Evolutionary conservation across 2,888 invertebrate genomes (phyloP), one percentile per base, ranked within the genome.

Genomic region (Gymnosoma rotundatum): DNA sequence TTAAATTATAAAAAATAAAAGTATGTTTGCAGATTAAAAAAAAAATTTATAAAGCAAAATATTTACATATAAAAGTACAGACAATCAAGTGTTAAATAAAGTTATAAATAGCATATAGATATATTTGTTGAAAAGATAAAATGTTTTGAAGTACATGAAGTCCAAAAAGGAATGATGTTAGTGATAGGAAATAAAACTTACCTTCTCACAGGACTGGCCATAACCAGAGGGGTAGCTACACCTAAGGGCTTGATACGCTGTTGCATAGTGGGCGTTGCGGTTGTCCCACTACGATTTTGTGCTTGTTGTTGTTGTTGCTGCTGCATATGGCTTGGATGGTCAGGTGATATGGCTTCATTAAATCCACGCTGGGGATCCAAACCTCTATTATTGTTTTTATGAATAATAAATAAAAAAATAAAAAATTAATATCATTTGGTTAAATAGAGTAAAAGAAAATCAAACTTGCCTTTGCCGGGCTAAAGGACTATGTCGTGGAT

Each of bases 181-280:
- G n/a, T 18, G 18, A 63, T 18, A 10, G n/a, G 16, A 14, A 52
- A 21, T 36, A 45, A 50, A 20, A 90, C 93, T 93, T 94, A 97
- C 97, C 97, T 96, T 93, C 97, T 94, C 88, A 97, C 96, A 83
- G 97, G 97, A 93, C 97, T 97, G 93, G 95, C 96, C 94, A 97
- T 94, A 10, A 97, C 96, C 76, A 97, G 94, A 52, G 97, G 97
- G 86, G 97, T 97, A 81, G 97, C 97, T 87, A 97, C 97, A 70
- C 97, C 97, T 80, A 97, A 94, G 83, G 97, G 96, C 92, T 97
- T 97, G 90, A 97, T 96, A 90, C 97, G 94, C 93, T 97, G 97
- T 92, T 97, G 97, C 96, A 97, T 96, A 69, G 97, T 97, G 78
- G 97, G 97, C 89, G 97, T 96, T 75, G 92, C 92, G 76, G 89